Base-by-base conservation (phyloP, 2,888 invertebrate species). In the Erebia palarica region DNA sequence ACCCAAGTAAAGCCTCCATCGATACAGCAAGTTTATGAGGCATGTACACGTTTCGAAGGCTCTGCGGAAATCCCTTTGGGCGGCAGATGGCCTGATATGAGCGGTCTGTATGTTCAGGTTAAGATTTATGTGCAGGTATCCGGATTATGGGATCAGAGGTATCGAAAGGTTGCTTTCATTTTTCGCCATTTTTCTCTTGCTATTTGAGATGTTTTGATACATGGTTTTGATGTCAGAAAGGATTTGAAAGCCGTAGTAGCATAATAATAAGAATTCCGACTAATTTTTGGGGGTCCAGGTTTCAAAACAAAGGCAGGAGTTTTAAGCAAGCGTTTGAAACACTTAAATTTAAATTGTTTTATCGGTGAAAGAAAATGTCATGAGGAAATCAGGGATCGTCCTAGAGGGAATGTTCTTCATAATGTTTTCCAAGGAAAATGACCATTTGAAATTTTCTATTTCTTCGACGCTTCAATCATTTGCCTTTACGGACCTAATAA, bases 1-100 rank as follows among this genome's bases (percentile, higher is more conserved):
- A 44, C 53, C 53, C 11, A 18, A 36, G 55, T 49, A 57, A 72
- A 65, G 65, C 47, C 57, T 47, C n/a, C 55, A 57, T 49, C 65
- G 61, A 60, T 60, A 47, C 18, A 72, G 42, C 47, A 9, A 66
- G 61, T 72, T 72, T 72, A 72, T 42, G 69, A 60, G 53, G 60
- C 59, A 53, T 57, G 44, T 57, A 47, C 63, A 47, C 53, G 65
- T 68, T 60, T 57, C 13, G 55, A 11, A 61, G 47, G 57, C 68
- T 49, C 16, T 55, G 27, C 44, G 72, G 72, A 69, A 57, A 65
- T 72, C 72, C 67, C 72, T 27, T 21, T n/a, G n/a, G 72, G 61
- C 7, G 49, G 11, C 57, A 60, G 65, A 68, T 61, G 51, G 57
- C 18, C 60, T 42, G 65, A 61, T 66, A 69, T 55, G 47, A 21